phyloP scores from a whole-genome alignment of 2,797 vertebrate species.

The Dendrocincla tyrannina region DNA sequence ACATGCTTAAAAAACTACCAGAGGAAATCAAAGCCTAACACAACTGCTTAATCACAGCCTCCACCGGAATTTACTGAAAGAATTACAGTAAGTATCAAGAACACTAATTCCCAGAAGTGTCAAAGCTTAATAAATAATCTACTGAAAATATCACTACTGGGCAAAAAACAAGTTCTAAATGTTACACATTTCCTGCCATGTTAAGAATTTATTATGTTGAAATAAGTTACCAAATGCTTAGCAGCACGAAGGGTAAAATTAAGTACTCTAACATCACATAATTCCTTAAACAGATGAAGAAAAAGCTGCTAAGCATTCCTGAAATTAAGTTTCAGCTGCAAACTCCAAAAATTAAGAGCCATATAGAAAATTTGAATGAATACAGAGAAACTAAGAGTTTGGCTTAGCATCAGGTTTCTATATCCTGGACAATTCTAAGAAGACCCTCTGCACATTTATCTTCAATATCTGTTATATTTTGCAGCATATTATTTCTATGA shows the following conservation, averaged over 20 bases:
- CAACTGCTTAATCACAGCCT: not conserved
- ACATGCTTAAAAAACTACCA: not conserved
- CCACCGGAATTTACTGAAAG: not conserved
- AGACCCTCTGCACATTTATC: not conserved
- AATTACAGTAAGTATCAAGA: not conserved
- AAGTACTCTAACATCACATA: not conserved
- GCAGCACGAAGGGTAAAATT: not conserved
- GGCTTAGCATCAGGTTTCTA: not conserved
- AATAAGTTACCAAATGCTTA: not conserved
- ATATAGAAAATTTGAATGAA: not conserved
- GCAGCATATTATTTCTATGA: not conserved
- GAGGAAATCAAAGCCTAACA: not conserved
- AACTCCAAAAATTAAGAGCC: not conserved
- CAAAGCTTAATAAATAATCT: not conserved
- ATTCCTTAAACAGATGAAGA: not conserved
- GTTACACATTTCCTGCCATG: not conserved
- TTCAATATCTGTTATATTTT: not conserved
- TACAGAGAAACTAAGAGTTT: not conserved
- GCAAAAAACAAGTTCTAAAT: not conserved
- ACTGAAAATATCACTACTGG: not conserved
- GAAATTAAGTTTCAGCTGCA: not conserved
- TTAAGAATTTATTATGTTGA: not conserved
- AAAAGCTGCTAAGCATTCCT: not conserved
- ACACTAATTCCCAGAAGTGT: not conserved
- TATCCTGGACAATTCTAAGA: not conserved